phyloP scores from a whole-genome alignment of 2,888 invertebrate species.

The Plebejus anna region DNA sequence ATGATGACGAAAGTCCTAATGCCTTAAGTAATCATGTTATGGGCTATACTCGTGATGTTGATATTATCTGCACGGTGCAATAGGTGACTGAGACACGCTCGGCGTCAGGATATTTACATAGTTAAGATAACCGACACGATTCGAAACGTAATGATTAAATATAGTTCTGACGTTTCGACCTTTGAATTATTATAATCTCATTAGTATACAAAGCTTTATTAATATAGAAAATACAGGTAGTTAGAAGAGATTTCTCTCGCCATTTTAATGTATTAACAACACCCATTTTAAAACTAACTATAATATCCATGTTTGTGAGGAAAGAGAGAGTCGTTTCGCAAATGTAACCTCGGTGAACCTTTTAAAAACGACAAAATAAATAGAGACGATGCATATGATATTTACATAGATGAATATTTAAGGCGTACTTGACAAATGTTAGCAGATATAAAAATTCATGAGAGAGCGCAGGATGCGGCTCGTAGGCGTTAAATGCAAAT shows the following conservation, averaged over 20 bases:
- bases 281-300: not conserved
- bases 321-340: not conserved
- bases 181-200: constrained; percentile 10
- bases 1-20: constrained; percentile 24
- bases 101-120: constrained; percentile 19
- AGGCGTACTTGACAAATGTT: constrained; percentile 24
- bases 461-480: constrained; percentile 43
- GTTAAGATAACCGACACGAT: constrained; percentile 8
- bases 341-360: not conserved
- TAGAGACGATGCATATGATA: not conserved
- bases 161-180: constrained; percentile 23
- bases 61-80: constrained; percentile 21
- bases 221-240: not conserved
- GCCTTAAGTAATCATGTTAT: constrained; percentile 17
- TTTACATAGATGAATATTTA: constrained; percentile 25
- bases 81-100: constrained; percentile 23
- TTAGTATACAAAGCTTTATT: constrained; percentile 1
- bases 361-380: constrained; percentile 4
- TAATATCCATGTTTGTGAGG: not conserved
- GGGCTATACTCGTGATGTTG: constrained; percentile 19
- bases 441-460: constrained; percentile 52
- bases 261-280: not conserved
- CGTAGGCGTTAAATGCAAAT: constrained; percentile 75
- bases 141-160: constrained; percentile 24
- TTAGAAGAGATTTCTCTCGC: not conserved